Base-by-base conservation (phyloP, 2,113 vertebrate species). In the Cephalopterus ornatus region DNA sequence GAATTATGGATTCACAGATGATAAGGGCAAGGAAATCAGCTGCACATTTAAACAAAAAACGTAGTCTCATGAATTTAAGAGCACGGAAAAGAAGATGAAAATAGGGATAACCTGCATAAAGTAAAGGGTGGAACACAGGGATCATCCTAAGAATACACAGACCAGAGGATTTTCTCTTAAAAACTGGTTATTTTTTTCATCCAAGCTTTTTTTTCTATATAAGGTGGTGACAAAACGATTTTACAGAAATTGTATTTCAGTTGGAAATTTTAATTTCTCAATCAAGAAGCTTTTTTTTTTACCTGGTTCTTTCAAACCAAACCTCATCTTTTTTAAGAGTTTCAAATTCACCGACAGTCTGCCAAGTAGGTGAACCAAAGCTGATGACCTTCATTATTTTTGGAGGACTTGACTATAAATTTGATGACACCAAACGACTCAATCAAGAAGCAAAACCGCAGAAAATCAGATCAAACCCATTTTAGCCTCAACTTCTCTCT, bases 401-500 rank as follows among this genome's bases (percentile, higher is more conserved):
- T 74, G 58, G 67, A 42, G 85, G 91, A 35, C 49, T 84, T n/a
- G 82, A 72, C 74, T 50, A 87, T 18, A 71, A 88, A 92, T 88
- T 2, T 86, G 94, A 92, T 80, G 89, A 78, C 28, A 7, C 74
- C 93, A 92, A 96, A 94, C 13, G 53, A 94, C 33, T 95, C 85
- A 74, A 73, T 68, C 81, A 78, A 89, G 71, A 82, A 93, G 71
- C 62, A 94, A 96, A 97, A 66, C 28, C 46, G 33, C 21, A 52
- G 83, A 59, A 94, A 95, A 85, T 86, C 78, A 67, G 73, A 94
- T 50, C 22, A 55, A 90, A 80, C 11, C 7, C 13, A 35, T 92
- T 89, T 70, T 72, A 88, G 91, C 95, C 97, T 83, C 93, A 98
- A 96, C 78, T 92, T 65, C 61, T 91, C 55, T 62, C 81, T 93